Percentiles rank a stretch among this genome's conserved stretches.
phyloP scores from a whole-genome alignment of 92 coral and sea anemone genomes.

The Diadumene lineata region DNA sequence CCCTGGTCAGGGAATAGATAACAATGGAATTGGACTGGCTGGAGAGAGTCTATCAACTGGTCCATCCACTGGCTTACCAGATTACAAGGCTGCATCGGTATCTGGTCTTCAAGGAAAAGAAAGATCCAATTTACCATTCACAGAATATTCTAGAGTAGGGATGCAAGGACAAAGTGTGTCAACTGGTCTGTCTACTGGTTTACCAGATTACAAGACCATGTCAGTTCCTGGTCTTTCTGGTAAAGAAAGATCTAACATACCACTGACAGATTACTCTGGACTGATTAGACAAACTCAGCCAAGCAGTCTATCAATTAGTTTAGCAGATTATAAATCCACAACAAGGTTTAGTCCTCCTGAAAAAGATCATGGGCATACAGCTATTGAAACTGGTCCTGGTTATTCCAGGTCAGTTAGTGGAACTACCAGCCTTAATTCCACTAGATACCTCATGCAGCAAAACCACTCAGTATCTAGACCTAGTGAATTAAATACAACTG shows the following conservation, averaged over 20 bases:
- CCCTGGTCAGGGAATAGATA: neutral
- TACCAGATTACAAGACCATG: neutral
- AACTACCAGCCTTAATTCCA: neutral
- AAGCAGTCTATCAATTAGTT: no score
- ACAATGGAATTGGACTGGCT: neutral
- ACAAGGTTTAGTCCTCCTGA: neutral
- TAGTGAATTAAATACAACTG: neutral
- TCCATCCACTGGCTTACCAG: neutral
- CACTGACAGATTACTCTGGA: no score
- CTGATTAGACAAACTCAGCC: no score
- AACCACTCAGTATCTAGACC: neutral
- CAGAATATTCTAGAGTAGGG: neutral
- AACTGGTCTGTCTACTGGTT: neutral
- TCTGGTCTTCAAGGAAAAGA: neutral
- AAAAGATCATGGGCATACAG: no score
- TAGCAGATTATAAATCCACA: no score
- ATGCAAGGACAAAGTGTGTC: neutral
- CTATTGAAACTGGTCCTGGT: neutral
- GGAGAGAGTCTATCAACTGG: neutral
- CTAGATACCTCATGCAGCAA: neutral
- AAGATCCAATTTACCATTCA: conserved; percentile 3
- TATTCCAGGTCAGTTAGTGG: neutral
- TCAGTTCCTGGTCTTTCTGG: neutral
- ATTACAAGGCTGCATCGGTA: neutral
- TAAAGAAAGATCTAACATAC: neutral